Evolutionary conservation across 2,888 invertebrate genomes (phyloP).

Genomic region (Aspidiotus destructor): DNA sequence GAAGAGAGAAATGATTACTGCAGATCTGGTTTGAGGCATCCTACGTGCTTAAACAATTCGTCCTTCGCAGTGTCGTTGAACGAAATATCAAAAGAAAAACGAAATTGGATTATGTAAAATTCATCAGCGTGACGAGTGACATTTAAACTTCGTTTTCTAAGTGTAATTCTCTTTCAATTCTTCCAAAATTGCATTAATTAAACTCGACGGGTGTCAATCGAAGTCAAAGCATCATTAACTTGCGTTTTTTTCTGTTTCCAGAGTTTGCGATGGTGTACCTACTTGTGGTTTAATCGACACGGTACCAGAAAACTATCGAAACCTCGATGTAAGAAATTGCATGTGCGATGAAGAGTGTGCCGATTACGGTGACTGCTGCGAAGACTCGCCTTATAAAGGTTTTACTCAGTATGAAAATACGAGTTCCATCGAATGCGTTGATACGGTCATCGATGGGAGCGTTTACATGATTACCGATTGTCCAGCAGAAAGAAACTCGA

Average conservation of each 20-base stretch:
- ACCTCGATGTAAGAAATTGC: constrained; percentile 40
- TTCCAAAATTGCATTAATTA: no score
- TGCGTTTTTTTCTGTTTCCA: background rate
- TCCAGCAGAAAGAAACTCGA: constrained; percentile 38
- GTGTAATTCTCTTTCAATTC: no score
- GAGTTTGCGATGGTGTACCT: background rate
- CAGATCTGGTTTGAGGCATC: no score
- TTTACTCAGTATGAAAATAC: background rate
- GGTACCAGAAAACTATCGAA: background rate
- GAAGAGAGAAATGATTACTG: no score
- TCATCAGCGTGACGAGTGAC: no score
- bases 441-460: constrained; percentile 42
- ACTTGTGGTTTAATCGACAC: background rate
- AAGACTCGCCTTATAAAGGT: constrained; percentile 41
- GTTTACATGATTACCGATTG: constrained; percentile 44
- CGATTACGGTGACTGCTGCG: constrained; percentile 45
- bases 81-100: no score
- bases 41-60: no score
- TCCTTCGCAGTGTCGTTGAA: no score
- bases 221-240: no score
- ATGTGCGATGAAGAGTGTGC: constrained; percentile 44
- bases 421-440: constrained; percentile 42
- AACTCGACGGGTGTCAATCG: no score
- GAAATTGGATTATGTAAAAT: no score
- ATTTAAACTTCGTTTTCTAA: no score